Base-by-base conservation (phyloP, 1,140 invertebrate species). In the Lanistes nyassanus region DNA sequence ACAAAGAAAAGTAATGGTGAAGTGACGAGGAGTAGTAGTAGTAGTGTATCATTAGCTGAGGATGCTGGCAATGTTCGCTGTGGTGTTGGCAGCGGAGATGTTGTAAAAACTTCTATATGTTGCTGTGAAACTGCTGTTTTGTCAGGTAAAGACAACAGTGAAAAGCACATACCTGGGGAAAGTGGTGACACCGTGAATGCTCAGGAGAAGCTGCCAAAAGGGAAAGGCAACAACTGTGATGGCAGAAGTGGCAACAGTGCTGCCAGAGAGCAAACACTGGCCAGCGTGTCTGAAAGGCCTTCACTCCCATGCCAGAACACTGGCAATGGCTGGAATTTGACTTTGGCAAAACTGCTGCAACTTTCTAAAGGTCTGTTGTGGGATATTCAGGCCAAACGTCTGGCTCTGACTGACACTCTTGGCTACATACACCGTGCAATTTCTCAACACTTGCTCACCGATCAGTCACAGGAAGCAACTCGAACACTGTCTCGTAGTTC, bases 391-490 rank as follows among this genome's bases (percentile, higher is more conserved):
- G 85, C 82, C 42, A 87, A 87, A 58, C 64, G 83, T 7, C 83
- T 79, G 76, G 82, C 83, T 3, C 74, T 86, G 34, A 87, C 83
- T 36, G 84, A 87, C 71, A 86, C 84, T 11, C 80, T 87, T 16
- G 83, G 84, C 31, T 84, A 87, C 69, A 85, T 86, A 36, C 82
- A 88, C 58, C 82, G 81, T 29, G 83, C 82, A 23, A 84, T 86
- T 67, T 86, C 85, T n/a, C 83, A 86, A 72, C 78, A 85, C n/a
- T 73, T 86, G 23, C 75, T 86, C 72, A 77, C 83, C 21, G 79
- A 84, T 65, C 81, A 79, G 53, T 76, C 81, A 1, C 78, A 79
- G 34, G 65, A 76, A 29, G 58, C 11, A 4, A 9, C 58, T 31
- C 56, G 56, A 36, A 53, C 73, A 21, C 31, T 71, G 37, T 60